Evolutionary conservation across 1,140 invertebrate species (phyloP), one percentile per base, ranked within the genome.

Genomic region (Caerostris darwini): DNA sequence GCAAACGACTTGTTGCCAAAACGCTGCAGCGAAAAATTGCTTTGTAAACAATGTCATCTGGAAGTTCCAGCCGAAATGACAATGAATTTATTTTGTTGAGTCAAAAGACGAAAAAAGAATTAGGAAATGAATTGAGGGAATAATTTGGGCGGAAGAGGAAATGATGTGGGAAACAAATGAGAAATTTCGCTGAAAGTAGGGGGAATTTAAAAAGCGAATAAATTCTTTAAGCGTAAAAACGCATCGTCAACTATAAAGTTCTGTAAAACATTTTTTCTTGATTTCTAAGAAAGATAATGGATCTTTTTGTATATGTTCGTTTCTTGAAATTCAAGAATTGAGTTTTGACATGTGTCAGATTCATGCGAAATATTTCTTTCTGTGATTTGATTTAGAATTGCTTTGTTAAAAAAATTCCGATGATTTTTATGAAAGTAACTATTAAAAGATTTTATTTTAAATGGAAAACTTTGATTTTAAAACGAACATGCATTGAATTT

Each of bases 1-100:
- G 71, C 71, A 77, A 77, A 10, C 34, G 71, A 77, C 71, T 77
- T 77, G 71, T 77, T 77, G 71, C 71, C 71, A 77, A 77, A 77
- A 12, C 71, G 71, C 50, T 77, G 12, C 8, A 34, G 34, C 71
- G 8, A 77, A 77, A 77, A 77, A 77, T 77, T 77, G 71, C 71
- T 77, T 77, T 77, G 71, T 77, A 77, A 77, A 77, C 71, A 77
- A 77, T 77, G 71, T 77, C 71, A 34, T 77, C 71, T 12, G 4
- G 53, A 53, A 77, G 34, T 77, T 77, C 71, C 71, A 77, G 34
- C 6, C 50, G 10, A 53, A 77, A 69, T 34, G 8, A 12, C 71
- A 77, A 77, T 50, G 71, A 77, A 77, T 77, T 77, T 77, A 77
- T 50, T 77, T 77, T 77, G 71, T 77, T 53, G 3, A 77, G 34